Base-by-base conservation (phyloP, 2,113 vertebrate genomes). In the Aldabrachelys gigantea region DNA sequence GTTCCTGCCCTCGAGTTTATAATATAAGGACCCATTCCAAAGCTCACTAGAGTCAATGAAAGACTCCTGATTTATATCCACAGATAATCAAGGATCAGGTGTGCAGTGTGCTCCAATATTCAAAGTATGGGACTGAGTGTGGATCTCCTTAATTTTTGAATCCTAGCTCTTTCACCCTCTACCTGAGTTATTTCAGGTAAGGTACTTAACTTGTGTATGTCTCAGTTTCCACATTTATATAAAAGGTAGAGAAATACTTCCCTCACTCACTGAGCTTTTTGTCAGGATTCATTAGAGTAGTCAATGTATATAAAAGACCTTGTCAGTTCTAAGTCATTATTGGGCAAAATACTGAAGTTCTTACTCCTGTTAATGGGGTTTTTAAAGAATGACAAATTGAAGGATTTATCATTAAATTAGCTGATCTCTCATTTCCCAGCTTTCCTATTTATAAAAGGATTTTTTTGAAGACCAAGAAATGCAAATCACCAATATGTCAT, bases 361-460 rank as follows among this genome's bases (percentile, higher is more conserved):
- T 80, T n/a, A 72, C 8, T 87, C 49, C 57, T 54, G 81, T 83
- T 89, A 91, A 41, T 2, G 69, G 49, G 16, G 79, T 81, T 95
- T 95, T 87, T 95, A 31, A 83, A 31, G 78, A 76, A 89, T 89
- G 86, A 80, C 5, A 54, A 83, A 89, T 78, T 59, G 12, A 19
- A 79, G 21, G 93, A 93, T 96, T 54, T 85, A 90, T 90, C 6
- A 82, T 38, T 38, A 85, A 88, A 92, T 81, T 95, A 92, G 65
- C 75, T 94, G 47, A 92, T 91, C 72, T 90, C 11, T 17, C 62
- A 22, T 41, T 84, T 91, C 94, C 94, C 76, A 57, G 82, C 75
- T 87, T 14, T 83, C 6, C 10, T 80, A 1, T 47, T 89, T 82
- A 84, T 87, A 16, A 24, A 22, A 92, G 44, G 13, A 3, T 44